Conservation (phyloP, 2,797 vertebrate genomes). For the Anniella stebbinsi region DNA sequence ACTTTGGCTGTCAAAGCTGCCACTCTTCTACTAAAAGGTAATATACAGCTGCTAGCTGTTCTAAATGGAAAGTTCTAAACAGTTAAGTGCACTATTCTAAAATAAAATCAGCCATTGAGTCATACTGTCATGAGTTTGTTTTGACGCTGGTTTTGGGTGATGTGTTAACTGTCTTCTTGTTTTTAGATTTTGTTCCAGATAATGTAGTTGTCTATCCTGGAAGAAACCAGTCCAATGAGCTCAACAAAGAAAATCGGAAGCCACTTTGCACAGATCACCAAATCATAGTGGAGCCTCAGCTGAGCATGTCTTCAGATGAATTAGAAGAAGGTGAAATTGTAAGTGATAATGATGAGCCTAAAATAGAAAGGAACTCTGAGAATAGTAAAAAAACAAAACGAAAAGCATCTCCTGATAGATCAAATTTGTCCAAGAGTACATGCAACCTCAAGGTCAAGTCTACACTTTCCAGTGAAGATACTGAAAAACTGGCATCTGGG, state of each 20-base stretch:
- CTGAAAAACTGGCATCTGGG: constrained; percentile 64
- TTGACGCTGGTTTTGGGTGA: not conserved
- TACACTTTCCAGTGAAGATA: constrained; percentile 60
- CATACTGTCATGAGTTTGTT: not conserved
- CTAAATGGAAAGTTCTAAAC: constrained; percentile 14
- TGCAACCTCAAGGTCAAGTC: constrained; percentile 62
- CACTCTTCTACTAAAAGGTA: not conserved
- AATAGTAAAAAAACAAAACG: constrained; percentile 61
- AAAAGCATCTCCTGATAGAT: constrained; percentile 66
- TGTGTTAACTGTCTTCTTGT: constrained; percentile 59
- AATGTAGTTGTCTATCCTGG: constrained; percentile 61
- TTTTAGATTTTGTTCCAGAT: constrained; percentile 73
- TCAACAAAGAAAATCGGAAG: constrained; percentile 96
- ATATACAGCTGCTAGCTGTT: not conserved
- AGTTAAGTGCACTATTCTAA: not conserved
- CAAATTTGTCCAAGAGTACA: constrained; percentile 51
- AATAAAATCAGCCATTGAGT: constrained; percentile 2
- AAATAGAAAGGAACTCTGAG: constrained; percentile 66
- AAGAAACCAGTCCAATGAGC: constrained; percentile 80
- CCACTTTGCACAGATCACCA: constrained; percentile 79
- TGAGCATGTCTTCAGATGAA: constrained; percentile 82
- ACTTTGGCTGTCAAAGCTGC: not conserved
- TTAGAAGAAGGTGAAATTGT: constrained; percentile 95
- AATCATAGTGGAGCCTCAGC: constrained; percentile 63
- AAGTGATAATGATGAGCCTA: constrained; percentile 86